These are phyloP conservation scores for Notechis scutatus DNA, from an alignment of 2,113 vertebrate species.

Conservation along the genomic window DNA sequence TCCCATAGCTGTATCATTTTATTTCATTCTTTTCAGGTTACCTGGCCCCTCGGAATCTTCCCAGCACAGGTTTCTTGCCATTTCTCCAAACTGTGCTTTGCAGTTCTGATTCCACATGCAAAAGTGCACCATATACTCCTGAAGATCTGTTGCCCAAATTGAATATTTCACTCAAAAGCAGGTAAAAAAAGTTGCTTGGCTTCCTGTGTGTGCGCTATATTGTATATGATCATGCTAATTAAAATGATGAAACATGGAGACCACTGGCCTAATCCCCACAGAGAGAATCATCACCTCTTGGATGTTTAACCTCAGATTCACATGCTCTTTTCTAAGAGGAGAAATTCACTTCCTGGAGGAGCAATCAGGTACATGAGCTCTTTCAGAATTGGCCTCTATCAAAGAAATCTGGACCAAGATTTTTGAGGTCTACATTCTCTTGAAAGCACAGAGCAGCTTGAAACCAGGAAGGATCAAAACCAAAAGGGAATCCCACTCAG, in stretches of 20 bases:
- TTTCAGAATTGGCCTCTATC: neutral
- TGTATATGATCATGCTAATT: neutral
- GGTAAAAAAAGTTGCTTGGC: conserved; percentile 45
- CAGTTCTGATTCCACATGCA: conserved; percentile 82
- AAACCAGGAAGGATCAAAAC: neutral
- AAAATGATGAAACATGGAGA: neutral
- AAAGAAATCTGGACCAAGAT: neutral
- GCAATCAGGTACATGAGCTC: neutral
- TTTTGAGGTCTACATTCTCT: neutral
- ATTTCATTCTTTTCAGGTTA: conserved; percentile 74
- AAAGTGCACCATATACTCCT: conserved; percentile 69
- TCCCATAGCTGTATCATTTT: neutral
- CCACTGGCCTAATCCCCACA: neutral
- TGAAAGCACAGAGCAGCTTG: neutral
- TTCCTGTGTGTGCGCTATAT: neutral
- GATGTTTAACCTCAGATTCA: neutral
- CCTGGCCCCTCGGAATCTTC: conserved; percentile 87
- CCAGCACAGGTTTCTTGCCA: conserved; percentile 89
- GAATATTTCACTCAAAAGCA: conserved; percentile 43
- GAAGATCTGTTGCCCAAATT: conserved; percentile 69
- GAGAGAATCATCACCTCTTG: too few species aligned
- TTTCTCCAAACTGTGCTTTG: conserved; percentile 93
- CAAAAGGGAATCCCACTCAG: neutral
- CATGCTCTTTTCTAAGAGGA: neutral
- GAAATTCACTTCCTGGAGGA: neutral